These are phyloP conservation scores for Alcedo atthis DNA, from an alignment of 2,797 vertebrate genomes.

Conservation along the genomic window DNA sequence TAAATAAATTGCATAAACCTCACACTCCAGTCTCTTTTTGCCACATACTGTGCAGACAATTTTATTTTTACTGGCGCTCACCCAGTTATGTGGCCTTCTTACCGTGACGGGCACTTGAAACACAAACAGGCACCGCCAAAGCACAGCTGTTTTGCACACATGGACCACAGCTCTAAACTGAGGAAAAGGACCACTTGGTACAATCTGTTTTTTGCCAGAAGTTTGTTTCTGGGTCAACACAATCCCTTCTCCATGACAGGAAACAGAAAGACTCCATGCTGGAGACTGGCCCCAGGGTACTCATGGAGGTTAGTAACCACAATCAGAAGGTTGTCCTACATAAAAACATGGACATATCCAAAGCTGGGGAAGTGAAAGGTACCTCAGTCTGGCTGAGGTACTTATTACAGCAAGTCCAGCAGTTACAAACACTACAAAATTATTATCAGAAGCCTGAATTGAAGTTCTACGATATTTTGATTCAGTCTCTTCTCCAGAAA, in stretches of 20 bases:
- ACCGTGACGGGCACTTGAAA: neutral
- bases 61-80: neutral
- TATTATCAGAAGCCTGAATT: neutral
- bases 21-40: too few species aligned
- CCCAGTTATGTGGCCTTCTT: neutral
- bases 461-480: neutral
- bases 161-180: rapidly evolving
- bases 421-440: neutral
- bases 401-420: neutral
- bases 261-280: rapidly evolving
- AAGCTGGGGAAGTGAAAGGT: neutral
- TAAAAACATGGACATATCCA: neutral
- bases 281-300: neutral
- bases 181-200: neutral
- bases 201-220: neutral
- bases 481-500: neutral
- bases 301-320: neutral
- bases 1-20: too few species aligned
- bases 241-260: neutral
- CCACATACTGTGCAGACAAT: neutral
- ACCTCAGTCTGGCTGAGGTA: neutral
- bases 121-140: neutral
- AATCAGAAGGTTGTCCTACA: neutral
- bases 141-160: rapidly evolving
- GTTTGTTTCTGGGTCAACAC: neutral